Evolutionary conservation across 2,888 invertebrate species (phyloP).

Genomic region (Muschampia plurimacula): DNA sequence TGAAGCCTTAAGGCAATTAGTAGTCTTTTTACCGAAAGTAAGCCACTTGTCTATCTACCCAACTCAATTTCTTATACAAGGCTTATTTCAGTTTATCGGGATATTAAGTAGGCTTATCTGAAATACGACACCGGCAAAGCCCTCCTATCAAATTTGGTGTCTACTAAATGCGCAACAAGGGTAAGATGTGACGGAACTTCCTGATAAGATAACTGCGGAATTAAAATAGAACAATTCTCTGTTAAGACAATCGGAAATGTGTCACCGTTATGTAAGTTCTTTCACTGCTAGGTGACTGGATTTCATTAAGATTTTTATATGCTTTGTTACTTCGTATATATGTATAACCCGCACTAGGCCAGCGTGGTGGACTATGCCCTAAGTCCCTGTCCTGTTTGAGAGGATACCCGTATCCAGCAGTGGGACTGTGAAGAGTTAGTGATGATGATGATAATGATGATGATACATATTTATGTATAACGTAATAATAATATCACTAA

Average conservation of each 20-base stretch:
- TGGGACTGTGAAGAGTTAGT: no score
- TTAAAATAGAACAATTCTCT: constrained; percentile 35
- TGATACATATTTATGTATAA: no score
- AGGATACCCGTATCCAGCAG: no score
- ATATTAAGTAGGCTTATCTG: constrained; percentile 55
- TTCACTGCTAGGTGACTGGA: not conserved
- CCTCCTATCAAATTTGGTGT: constrained; percentile 53
- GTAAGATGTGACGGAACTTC: constrained; percentile 49
- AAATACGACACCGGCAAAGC: constrained; percentile 55
- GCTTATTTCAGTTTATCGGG: constrained; percentile 51
- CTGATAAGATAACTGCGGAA: constrained; percentile 50
- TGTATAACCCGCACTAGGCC: no score
- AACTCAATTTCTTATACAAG: constrained; percentile 43
- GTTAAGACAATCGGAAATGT: constrained; percentile 4
- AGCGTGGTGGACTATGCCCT: no score
- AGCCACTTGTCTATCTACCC: constrained; percentile 38
- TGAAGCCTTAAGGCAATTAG: constrained; percentile 32
- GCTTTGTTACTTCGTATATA: no score
- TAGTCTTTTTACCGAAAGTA: constrained; percentile 32
- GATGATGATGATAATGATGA: no score
- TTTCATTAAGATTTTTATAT: no score
- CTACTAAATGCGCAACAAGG: constrained; percentile 52
- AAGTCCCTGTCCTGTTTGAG: no score
- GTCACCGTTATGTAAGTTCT: constrained; percentile 13
- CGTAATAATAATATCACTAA: no score